Base-by-base conservation (phyloP, 2,888 invertebrate genomes). In the Adelphocoris suturalis region DNA sequence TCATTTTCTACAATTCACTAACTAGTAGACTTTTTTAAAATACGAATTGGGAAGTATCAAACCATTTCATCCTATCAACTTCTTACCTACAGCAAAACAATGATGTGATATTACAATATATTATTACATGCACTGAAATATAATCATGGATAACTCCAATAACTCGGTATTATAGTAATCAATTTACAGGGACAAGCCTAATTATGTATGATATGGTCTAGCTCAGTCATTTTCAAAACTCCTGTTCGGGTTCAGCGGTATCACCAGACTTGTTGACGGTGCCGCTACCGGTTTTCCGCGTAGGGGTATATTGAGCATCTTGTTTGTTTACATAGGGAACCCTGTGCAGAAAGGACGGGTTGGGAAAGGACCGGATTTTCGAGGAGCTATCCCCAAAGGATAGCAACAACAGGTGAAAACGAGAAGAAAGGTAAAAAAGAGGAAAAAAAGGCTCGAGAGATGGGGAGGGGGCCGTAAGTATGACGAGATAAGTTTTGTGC, bases 301-400 rank as follows among this genome's bases (percentile, higher is more conserved):
- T 23, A 23, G 68, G 23, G 68, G n/a, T 68, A 68, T 82, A 52
- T 82, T 47, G 82, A 48, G 82, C 82, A 82, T 14, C 27, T 82
- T 82, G 82, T 82, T 82, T 82, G 82, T 82, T 82, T 82, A 82
- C 82, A 52, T 47, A 23, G 47, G 78, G 47, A 78, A 82, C 82
- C 27, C 14, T 48, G 46, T 52, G 82, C 48, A 23, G 82, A 16
- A 52, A 82, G 82, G 82, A 27, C 14, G 78, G 37, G 14, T 46
- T 52, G 82, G 82, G 82, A 14, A 81, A 13, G 82, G 78, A 37
- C 82, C n/a, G 52, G 19, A n/a, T 82, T 78, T 82, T 82, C 82
- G 52, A n/a, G n/a, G 80, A 46, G 80, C 80, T 47, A 81, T 52
- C 82, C n/a, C 47, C 14, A 48, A 23, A 37, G 47, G 47, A 19